Evolutionary conservation across 2,113 vertebrate species (phyloP).

Genomic region (Myocastor coypus): DNA sequence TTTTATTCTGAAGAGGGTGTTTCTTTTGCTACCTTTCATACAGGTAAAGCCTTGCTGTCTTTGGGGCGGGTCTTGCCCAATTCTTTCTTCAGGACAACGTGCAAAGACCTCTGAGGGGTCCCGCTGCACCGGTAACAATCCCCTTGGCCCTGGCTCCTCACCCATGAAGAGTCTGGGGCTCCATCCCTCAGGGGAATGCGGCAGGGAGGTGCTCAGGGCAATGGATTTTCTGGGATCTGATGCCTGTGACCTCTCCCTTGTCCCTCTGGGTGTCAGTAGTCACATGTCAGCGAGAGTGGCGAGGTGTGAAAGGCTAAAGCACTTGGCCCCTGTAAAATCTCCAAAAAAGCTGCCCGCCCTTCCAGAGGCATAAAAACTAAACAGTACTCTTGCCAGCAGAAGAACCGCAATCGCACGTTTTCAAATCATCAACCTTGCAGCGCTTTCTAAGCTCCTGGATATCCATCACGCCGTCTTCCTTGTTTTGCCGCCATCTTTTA

Average conservation of each 20-base stretch:
- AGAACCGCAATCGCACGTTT: not conserved
- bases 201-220: too few species aligned
- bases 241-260: too few species aligned
- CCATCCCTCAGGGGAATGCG: accelerated
- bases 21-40: not conserved
- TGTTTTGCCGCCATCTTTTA: not conserved
- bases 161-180: too few species aligned
- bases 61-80: not conserved
- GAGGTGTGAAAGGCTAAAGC: not conserved
- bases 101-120: not conserved
- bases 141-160: not conserved
- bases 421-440: not conserved
- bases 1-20: not conserved
- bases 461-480: not conserved
- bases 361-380: not conserved
- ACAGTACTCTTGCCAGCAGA: too few species aligned
- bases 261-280: too few species aligned
- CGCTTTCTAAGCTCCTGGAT: not conserved
- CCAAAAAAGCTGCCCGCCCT: not conserved
- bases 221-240: not conserved
- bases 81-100: not conserved
- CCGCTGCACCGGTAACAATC: not conserved
- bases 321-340: not conserved
- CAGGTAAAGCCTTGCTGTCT: not conserved
- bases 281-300: not conserved